Evolutionary conservation across 2,797 vertebrate genomes (phyloP).

Genomic region (Silurus lanzhouensis): DNA sequence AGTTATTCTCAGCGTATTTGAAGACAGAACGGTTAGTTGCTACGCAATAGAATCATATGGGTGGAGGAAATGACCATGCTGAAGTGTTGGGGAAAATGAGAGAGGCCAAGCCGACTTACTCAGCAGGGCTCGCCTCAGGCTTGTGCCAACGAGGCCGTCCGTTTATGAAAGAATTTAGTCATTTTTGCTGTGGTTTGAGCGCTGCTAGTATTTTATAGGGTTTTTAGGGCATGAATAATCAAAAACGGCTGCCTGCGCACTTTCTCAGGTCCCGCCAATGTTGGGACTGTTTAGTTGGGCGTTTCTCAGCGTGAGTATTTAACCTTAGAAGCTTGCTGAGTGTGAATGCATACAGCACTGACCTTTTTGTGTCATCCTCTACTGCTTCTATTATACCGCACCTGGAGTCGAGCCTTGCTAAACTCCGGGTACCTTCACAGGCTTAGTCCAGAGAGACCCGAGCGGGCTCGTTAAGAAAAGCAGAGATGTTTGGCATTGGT

Average conservation of each 20-base stretch:
- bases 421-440: slow-evolving; percentile 47
- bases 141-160: slow-evolving; percentile 61
- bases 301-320: slow-evolving; percentile 44
- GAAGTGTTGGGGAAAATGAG: slow-evolving; percentile 51
- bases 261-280: slow-evolving; percentile 34
- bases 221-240: slow-evolving; percentile 78
- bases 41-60: slow-evolving; percentile 55
- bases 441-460: slow-evolving; percentile 42
- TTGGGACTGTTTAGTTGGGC: slow-evolving; percentile 41
- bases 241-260: slow-evolving; percentile 70
- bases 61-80: slow-evolving; percentile 56
- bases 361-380: slow-evolving; percentile 24
- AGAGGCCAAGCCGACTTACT: slow-evolving; percentile 48
- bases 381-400: slow-evolving; percentile 54
- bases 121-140: slow-evolving; percentile 62
- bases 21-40: slow-evolving; percentile 57
- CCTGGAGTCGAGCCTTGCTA: slow-evolving; percentile 67
- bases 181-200: slow-evolving; percentile 79
- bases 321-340: slow-evolving; percentile 42
- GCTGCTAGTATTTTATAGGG: slow-evolving; percentile 71
- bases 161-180: slow-evolving; percentile 77
- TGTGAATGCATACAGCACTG: slow-evolving; percentile 10
- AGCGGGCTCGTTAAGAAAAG: slow-evolving; percentile 68
- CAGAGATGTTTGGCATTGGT: slow-evolving; percentile 68
- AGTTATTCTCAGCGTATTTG: slow-evolving; percentile 54